Percentiles rank a stretch among this genome's conserved stretches.
Evolutionary conservation across 1,140 invertebrate species (phyloP).

Genomic region (Halesus radiatus): DNA sequence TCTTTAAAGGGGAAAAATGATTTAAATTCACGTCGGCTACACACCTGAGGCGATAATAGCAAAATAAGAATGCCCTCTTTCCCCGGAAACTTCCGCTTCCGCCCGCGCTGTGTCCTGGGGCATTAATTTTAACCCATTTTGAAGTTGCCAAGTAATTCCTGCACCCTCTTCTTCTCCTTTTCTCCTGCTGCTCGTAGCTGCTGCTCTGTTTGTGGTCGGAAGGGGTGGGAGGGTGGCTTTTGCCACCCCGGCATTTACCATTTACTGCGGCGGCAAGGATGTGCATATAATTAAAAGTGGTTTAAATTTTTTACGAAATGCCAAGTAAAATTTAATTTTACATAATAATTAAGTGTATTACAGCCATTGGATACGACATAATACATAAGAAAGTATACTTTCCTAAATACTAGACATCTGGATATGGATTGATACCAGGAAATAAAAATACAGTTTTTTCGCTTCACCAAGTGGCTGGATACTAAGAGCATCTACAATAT

Average conservation of each 20-base stretch:
- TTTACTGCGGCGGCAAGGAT: conserved; percentile 8
- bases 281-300: not conserved
- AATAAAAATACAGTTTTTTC: no score
- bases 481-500: no score
- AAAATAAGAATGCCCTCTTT: conserved; percentile 57
- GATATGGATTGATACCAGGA: no score
- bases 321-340: no score
- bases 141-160: conserved; percentile 59
- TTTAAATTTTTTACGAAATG: not conserved
- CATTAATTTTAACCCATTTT: conserved; percentile 59
- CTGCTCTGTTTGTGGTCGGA: not conserved
- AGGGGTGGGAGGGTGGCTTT: no score
- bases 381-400: no score
- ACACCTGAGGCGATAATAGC: conserved; percentile 55
- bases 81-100: conserved; percentile 49
- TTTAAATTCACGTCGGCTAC: conserved; percentile 4
- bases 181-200: conserved; percentile 16
- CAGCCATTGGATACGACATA: no score
- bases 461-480: no score
- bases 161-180: conserved; percentile 30
- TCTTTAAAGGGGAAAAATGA: no score
- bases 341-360: no score
- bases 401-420: no score
- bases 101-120: conserved; percentile 54
- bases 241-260: conserved; percentile 13